These are phyloP conservation scores for Magallana gigas DNA, from an alignment of 1,140 invertebrate species.

Conservation along the genomic window DNA sequence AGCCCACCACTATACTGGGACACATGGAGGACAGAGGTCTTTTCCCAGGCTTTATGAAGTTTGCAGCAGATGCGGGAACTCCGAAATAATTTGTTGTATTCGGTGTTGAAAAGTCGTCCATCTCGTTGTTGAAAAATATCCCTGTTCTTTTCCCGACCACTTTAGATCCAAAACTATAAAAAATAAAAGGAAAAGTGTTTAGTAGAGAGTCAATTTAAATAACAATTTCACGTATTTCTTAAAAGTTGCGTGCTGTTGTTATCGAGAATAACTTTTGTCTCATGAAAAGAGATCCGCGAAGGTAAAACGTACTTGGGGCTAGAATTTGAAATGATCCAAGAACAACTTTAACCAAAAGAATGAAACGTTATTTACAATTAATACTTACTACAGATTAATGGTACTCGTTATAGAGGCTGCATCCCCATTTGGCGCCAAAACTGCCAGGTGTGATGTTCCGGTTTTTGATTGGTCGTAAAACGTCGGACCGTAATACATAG, in stretches of 20 bases:
- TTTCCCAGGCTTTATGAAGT: constrained; percentile 90
- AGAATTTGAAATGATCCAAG: too few species aligned
- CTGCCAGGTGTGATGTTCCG: constrained; percentile 94
- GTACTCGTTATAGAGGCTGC: constrained; percentile 95
- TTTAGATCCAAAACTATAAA: constrained; percentile 79
- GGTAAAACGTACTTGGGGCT: too few species aligned
- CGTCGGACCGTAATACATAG: constrained; percentile 67
- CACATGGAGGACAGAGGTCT: constrained; percentile 94
- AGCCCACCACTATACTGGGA: constrained; percentile 90
- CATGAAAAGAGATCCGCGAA: too few species aligned
- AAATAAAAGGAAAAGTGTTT: too few species aligned
- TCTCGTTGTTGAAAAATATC: constrained; percentile 94
- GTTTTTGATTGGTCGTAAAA: constrained; percentile 56
- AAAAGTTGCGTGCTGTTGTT: neutral
- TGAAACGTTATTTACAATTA: neutral
- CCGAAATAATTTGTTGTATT: constrained; percentile 87
- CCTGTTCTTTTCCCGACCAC: constrained; percentile 86
- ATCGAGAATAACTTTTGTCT: too few species aligned
- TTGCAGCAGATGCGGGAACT: constrained; percentile 83
- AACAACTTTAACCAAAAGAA: neutral
- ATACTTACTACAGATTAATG: constrained; percentile 83
- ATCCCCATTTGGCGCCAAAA: constrained; percentile 92
- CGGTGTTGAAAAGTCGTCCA: constrained; percentile 96
- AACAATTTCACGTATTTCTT: neutral
- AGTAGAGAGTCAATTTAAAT: too few species aligned